These are phyloP conservation scores for Cuculus canorus DNA, from an alignment of 2,797 vertebrate genomes.

Conservation along the genomic window DNA sequence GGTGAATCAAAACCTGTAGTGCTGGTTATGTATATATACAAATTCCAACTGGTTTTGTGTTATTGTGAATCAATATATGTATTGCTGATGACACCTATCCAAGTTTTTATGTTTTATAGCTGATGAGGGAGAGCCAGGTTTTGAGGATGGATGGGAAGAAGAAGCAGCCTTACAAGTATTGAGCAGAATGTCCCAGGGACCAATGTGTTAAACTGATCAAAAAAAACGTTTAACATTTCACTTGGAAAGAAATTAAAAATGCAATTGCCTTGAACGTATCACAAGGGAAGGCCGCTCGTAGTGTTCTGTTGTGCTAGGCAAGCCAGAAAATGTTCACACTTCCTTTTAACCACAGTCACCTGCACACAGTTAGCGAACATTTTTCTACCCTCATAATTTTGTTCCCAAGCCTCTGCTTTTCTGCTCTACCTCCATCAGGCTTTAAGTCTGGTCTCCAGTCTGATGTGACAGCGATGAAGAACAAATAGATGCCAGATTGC, in stretches of 20 bases:
- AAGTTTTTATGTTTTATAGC: not conserved
- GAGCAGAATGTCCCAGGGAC: conserved; percentile 30
- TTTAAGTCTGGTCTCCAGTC: not conserved
- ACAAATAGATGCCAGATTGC: conserved; percentile 6
- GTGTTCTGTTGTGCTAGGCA: conserved; percentile 48
- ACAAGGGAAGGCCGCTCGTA: not conserved
- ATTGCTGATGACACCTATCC: not conserved
- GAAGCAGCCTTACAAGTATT: not conserved
- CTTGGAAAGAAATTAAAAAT: conserved; percentile 43
- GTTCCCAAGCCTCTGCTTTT: conserved; percentile 11
- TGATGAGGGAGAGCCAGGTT: not conserved
- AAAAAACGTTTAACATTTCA: conserved; percentile 31
- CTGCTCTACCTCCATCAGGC: conserved; percentile 19
- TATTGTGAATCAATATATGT: not conserved
- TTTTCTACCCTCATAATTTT: conserved; percentile 33
- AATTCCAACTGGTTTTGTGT: not conserved
- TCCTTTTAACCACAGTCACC: conserved; percentile 57
- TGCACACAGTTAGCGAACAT: conserved; percentile 22
- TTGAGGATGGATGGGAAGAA: not conserved
- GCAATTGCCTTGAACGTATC: conserved; percentile 10
- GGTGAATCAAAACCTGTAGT: not conserved
- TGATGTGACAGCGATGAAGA: conserved; percentile 22
- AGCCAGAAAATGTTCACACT: conserved; percentile 64
- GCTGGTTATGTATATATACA: not conserved
- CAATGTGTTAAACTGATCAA: conserved; percentile 47